Conservation (phyloP, 1,140 invertebrate genomes). For the Conus ventricosus region DNA sequence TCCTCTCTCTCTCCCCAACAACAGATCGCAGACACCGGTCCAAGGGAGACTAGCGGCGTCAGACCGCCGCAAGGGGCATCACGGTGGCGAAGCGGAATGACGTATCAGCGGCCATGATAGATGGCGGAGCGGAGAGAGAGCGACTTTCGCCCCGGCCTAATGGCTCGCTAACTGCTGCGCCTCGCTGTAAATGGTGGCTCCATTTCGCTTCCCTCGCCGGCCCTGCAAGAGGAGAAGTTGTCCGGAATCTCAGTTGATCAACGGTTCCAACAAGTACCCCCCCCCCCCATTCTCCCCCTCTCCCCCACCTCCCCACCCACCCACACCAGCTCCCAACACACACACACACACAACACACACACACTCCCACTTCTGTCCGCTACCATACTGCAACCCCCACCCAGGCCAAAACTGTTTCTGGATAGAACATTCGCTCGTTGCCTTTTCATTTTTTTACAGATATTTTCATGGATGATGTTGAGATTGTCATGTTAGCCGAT, state of each 20-base stretch:
- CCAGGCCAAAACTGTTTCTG: too few species aligned
- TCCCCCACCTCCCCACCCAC: too few species aligned
- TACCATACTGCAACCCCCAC: too few species aligned
- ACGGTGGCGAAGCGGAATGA: background rate
- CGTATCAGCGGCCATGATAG: background rate
- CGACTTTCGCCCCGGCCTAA: background rate
- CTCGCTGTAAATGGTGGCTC: background rate
- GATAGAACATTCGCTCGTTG: too few species aligned
- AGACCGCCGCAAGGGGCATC: background rate
- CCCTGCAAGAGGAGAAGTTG: background rate
- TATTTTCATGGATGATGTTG: too few species aligned
- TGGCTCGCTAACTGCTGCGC: background rate
- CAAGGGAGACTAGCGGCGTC: background rate
- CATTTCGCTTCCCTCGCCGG: background rate
- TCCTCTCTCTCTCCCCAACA: background rate
- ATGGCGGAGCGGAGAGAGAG: background rate
- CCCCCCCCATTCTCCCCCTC: background rate
- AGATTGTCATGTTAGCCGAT: too few species aligned
- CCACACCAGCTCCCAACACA: too few species aligned
- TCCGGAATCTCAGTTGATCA: background rate
- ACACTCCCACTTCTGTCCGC: too few species aligned
- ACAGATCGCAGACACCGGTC: too few species aligned
- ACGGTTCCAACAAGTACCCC: background rate
- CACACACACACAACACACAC: too few species aligned
- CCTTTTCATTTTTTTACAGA: too few species aligned